These are phyloP conservation scores for Phanerotoma sp. DNA, from an alignment of 2,888 invertebrate species.

Conservation along the genomic window DNA sequence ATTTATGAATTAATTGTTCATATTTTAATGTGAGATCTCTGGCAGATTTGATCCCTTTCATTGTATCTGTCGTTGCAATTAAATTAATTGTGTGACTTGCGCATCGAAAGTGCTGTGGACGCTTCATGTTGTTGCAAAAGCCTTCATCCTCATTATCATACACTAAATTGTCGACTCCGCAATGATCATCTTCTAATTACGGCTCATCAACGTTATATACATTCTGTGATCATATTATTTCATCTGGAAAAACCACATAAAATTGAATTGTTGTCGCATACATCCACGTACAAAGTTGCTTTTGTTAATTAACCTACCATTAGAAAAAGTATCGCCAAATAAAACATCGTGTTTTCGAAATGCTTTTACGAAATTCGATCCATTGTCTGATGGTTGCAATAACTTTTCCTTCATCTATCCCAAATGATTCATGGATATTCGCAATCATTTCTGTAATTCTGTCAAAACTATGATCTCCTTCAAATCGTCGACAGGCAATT, in stretches of 20 bases:
- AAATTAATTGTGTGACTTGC: conserved; percentile 14
- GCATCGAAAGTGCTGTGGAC: conserved; percentile 19
- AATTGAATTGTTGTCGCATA: too few relatives aligned
- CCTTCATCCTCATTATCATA: too few relatives aligned
- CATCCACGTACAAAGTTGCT: too few relatives aligned
- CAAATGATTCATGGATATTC: conserved; percentile 11
- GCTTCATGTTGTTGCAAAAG: too few relatives aligned
- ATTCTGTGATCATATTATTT: too few relatives aligned
- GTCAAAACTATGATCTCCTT: conserved; percentile 12
- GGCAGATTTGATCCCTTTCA: background rate
- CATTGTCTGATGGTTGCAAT: conserved; percentile 21
- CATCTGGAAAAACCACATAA: too few relatives aligned
- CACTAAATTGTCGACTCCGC: too few relatives aligned
- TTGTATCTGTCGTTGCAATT: conserved; percentile 7
- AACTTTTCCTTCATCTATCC: background rate
- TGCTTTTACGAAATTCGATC: conserved; percentile 21
- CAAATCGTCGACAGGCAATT: conserved; percentile 18
- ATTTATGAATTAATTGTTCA: background rate
- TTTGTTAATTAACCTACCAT: conserved; percentile 4
- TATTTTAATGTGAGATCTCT: background rate
- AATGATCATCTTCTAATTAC: too few relatives aligned
- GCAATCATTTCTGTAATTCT: conserved; percentile 7
- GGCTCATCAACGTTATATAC: too few relatives aligned
- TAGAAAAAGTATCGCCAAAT: background rate
- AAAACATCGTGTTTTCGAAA: conserved; percentile 15